These are phyloP conservation scores for Fistularia commersonii DNA, from an alignment of 2,797 vertebrate genomes.

Conservation along the genomic window DNA sequence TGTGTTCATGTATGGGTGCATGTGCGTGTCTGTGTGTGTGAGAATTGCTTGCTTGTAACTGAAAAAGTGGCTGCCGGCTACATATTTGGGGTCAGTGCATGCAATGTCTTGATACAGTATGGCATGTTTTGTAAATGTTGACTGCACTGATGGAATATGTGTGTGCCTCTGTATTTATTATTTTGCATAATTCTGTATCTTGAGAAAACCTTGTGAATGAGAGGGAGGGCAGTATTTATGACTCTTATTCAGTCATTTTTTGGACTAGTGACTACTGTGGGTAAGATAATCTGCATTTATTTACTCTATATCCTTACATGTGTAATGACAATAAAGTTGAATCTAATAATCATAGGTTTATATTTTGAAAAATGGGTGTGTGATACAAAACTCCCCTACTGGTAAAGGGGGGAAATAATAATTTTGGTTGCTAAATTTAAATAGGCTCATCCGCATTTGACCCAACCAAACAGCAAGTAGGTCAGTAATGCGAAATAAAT, in stretches of 20 bases:
- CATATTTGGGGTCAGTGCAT: conserved; percentile 58
- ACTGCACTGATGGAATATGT: conserved; percentile 8
- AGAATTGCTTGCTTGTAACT: conserved; percentile 25
- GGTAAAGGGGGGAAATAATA: conserved; percentile 34
- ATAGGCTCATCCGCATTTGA: conserved; percentile 62
- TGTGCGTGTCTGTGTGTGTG: conserved; percentile 10
- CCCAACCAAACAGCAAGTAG: conserved; percentile 58
- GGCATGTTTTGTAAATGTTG: conserved; percentile 18
- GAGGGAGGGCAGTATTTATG: conserved; percentile 20
- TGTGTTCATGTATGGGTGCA: too few relatives aligned
- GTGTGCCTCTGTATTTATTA: too few relatives aligned
- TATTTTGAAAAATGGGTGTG: conserved; percentile 6
- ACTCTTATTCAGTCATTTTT: conserved; percentile 4
- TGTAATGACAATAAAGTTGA: too few relatives aligned
- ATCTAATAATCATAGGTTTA: too few relatives aligned
- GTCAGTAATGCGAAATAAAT: conserved; percentile 60
- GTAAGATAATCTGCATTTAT: too few relatives aligned
- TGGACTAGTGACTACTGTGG: too few relatives aligned
- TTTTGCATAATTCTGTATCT: too few relatives aligned
- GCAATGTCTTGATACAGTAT: conserved; percentile 35
- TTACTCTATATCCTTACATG: too few relatives aligned
- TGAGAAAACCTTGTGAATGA: conserved; percentile 25
- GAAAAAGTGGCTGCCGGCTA: conserved; percentile 49
- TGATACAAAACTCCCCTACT: conserved; percentile 47
- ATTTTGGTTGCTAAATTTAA: conserved; percentile 46